These are phyloP conservation scores for Eucera pruinosa DNA, from an alignment of 2,888 invertebrate species.

Conservation along the genomic window DNA sequence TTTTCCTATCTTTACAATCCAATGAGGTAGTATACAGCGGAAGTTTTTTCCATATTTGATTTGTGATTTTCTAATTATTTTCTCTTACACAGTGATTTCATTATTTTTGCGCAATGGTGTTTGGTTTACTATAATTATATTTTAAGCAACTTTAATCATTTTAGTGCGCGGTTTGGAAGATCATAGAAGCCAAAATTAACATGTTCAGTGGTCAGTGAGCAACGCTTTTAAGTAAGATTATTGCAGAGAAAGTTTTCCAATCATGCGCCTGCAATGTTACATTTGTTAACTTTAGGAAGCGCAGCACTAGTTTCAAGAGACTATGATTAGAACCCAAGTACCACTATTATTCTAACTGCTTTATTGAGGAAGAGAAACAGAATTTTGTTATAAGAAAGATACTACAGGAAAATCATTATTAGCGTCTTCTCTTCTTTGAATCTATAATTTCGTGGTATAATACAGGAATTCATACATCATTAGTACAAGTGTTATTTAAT, in stretches of 20 bases:
- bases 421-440: not conserved
- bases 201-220: conserved; percentile 4
- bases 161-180: not conserved
- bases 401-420: not conserved
- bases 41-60: no score
- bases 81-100: no score
- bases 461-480: no score
- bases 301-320: not conserved
- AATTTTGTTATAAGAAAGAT: not conserved
- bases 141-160: not conserved
- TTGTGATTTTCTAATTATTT: no score
- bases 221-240: conserved; percentile 8
- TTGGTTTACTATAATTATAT: no score
- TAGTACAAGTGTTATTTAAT: no score
- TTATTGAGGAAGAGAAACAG: not conserved
- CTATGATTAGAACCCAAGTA: not conserved
- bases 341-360: not conserved
- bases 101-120: no score
- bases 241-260: conserved; percentile 26
- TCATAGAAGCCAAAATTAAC: conserved; percentile 17
- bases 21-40: no score
- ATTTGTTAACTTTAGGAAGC: conserved; percentile 21
- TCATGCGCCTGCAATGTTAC: conserved; percentile 16
- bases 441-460: no score
- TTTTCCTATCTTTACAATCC: no score